A percentile compares a stretch with the other conserved stretches of the same genome.
Evolutionary conservation across 2,113 vertebrate genomes (phyloP).

Genomic region (Oreochromis niloticus): DNA sequence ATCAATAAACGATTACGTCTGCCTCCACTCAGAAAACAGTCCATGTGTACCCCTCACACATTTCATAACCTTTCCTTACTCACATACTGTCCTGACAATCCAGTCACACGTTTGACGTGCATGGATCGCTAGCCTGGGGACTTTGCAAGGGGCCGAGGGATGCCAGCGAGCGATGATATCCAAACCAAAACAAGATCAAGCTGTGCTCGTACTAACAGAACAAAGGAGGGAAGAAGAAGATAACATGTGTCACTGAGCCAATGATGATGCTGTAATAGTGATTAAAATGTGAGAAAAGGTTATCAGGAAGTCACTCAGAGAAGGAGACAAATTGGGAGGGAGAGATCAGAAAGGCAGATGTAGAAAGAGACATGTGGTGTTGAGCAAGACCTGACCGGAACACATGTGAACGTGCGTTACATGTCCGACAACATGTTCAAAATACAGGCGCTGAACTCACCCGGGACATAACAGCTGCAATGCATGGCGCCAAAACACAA

Average conservation of each 20-base stretch:
- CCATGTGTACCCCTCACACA: background rate
- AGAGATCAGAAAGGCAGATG: background rate
- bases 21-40: background rate
- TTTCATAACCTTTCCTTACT: conserved; percentile 3
- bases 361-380: background rate
- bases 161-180: conserved; percentile 15
- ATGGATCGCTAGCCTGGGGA: background rate
- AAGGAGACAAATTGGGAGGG: background rate
- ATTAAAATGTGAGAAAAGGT: background rate
- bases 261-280: background rate
- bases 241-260: background rate
- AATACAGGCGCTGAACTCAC: background rate
- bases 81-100: background rate
- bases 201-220: background rate
- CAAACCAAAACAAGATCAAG: conserved; percentile 17
- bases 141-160: background rate
- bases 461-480: conserved; percentile 18
- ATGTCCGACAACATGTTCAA: background rate
- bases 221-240: background rate
- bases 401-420: background rate
- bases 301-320: background rate
- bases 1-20: conserved; percentile 21
- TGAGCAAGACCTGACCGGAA: background rate
- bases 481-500: conserved; percentile 3
- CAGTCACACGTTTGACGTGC: background rate